A percentile compares a stretch with the other conserved stretches of the same genome.
Conservation (phyloP, 2,797 vertebrate species). For the Artibeus lituratus region DNA sequence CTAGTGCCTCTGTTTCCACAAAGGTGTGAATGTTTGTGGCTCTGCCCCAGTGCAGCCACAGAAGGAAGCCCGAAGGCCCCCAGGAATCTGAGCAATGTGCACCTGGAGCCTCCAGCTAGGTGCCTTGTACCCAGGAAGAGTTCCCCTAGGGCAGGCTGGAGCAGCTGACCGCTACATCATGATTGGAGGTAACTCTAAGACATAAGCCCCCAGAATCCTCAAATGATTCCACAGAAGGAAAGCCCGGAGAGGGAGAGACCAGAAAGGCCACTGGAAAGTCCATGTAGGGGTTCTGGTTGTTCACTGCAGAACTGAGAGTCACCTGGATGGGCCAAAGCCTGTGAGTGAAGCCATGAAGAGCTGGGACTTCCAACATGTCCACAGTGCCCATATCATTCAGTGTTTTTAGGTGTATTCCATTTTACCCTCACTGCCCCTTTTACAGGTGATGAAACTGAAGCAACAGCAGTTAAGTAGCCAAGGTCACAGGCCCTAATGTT, state of each 20-base stretch:
- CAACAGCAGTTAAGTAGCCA: background rate
- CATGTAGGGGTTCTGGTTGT: background rate
- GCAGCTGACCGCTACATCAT: background rate
- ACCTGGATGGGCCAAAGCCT: background rate
- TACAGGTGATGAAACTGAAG: background rate
- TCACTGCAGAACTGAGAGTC: background rate
- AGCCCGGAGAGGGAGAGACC: background rate
- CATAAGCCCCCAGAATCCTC: background rate
- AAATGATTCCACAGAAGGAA: background rate
- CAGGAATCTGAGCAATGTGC: background rate
- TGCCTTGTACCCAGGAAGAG: background rate
- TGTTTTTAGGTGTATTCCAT: background rate
- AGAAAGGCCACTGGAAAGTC: background rate
- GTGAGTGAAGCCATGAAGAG: background rate
- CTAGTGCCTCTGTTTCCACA: background rate
- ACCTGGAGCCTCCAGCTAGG: background rate
- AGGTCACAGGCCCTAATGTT: too few relatives aligned
- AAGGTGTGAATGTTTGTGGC: background rate
- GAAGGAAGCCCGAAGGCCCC: background rate
- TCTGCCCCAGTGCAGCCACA: too few relatives aligned
- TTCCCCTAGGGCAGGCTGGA: background rate
- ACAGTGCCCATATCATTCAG: accelerated
- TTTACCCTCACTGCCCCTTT: background rate
- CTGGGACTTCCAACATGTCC: background rate
- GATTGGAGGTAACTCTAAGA: background rate